Percentiles rank a stretch among this genome's conserved stretches.
phyloP scores from a whole-genome alignment of 2,113 vertebrate genomes.

The Isichthys henryi region DNA sequence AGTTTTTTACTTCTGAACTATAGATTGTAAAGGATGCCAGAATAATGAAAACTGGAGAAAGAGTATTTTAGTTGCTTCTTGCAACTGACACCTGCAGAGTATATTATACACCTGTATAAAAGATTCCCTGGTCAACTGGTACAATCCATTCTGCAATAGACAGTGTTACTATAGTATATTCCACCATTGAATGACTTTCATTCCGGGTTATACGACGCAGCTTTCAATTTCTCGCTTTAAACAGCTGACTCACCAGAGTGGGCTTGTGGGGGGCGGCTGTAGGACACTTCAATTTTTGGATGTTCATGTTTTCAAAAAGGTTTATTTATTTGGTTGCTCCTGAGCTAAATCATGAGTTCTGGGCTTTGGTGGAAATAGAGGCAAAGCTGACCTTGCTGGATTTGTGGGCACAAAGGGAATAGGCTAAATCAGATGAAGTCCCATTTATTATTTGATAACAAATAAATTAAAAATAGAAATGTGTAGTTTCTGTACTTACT shows the following conservation, averaged over 20 bases:
- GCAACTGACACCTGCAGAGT: background rate
- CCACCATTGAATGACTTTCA: background rate
- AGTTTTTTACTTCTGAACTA: background rate
- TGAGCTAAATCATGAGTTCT: background rate
- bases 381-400: background rate
- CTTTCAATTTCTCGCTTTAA: background rate
- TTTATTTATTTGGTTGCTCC: background rate
- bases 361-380: background rate
- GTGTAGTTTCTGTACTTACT: background rate
- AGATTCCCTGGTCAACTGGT: background rate
- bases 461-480: background rate
- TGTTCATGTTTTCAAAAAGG: background rate
- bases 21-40: background rate
- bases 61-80: background rate
- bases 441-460: background rate
- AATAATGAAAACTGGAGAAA: background rate
- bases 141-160: background rate
- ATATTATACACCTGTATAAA: background rate
- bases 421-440: background rate
- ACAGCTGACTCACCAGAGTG: background rate
- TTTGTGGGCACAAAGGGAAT: background rate
- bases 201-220: background rate
- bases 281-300: background rate
- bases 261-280: background rate
- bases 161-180: background rate